phyloP scores from a whole-genome alignment of 2,113 vertebrate genomes.

The Dasyurus viverrinus region DNA sequence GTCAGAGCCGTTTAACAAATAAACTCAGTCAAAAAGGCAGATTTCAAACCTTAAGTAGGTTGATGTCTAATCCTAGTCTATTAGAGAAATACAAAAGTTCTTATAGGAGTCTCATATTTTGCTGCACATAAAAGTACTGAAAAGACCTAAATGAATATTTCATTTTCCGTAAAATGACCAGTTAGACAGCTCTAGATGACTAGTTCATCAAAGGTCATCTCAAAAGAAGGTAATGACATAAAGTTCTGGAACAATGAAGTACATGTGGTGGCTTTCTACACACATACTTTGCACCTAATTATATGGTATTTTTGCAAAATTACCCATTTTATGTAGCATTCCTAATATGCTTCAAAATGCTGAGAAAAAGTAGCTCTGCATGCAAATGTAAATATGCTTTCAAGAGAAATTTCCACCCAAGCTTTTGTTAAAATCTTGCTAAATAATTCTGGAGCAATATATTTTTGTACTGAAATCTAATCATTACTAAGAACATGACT shows the following conservation, averaged over 20 bases:
- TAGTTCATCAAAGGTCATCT: conserved; percentile 23
- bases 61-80: not conserved
- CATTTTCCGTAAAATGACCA: not conserved
- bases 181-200: conserved; percentile 5
- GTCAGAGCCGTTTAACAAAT: not conserved
- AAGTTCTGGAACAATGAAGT: conserved; percentile 13
- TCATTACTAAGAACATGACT: not conserved
- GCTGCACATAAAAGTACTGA: not conserved
- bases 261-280: conserved; percentile 29
- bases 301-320: conserved; percentile 13
- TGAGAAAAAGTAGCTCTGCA: not conserved
- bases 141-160: not conserved
- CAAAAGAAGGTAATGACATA: conserved; percentile 27
- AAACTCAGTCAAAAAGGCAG: not conserved
- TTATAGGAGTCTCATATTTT: not conserved
- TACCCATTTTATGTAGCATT: conserved; percentile 11
- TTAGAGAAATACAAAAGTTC: not conserved
- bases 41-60: not conserved
- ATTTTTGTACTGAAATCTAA: conserved; percentile 25
- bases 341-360: not conserved
- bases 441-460: not conserved
- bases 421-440: conserved; percentile 10
- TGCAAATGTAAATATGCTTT: not conserved
- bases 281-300: conserved; percentile 12
- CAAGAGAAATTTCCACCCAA: conserved; percentile 10